Base-by-base conservation (phyloP, 2,113 vertebrate genomes). In the Cacatua alba region DNA sequence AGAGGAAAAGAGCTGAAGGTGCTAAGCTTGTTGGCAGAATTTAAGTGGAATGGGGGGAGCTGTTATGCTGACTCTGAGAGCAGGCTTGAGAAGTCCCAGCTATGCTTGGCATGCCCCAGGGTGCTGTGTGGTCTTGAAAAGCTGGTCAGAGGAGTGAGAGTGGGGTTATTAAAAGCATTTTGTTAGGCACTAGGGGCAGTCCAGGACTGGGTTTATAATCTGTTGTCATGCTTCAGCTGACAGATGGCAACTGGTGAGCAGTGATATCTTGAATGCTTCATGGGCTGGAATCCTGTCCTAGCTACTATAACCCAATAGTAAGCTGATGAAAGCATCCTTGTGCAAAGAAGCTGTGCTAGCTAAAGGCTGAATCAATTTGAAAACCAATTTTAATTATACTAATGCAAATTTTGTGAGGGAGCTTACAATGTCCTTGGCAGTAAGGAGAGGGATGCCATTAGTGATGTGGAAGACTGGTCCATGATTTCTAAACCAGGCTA, bases 1-100 rank as follows among this genome's bases (percentile, higher is more conserved):
- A 53, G 86, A 94, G 62, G 37, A 95, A 96, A 96, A 88, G 62
- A 80, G 43, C 49, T 88, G 82, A 84, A 89, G 59, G 52, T 74
- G 72, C 39, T 92, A 43, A 59, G 39, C 55, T 29, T 51, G 46
- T 76, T 46, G 46, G 69, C 17, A 76, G 68, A 92, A 90, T 4
- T 0, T 25, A 65, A 57, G 43, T 23, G 39, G 65, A 72, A 70
- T 48, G 37, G 31, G 24, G 23, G 8, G 16, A 76, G 17, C 25
- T 81, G 48, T 70, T 76, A 35, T 75, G 21, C n/a, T 88, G 62
- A 17, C 43, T 84, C n/a, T 69, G 41, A 91, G 57, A 79, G 44
- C 39, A 84, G 57, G 13, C 39, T 75, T 49, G 62, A 87, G 62
- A 68, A 81, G 65, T 89, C 31, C 37, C 49, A 82, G 65, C 44